Base-by-base conservation (phyloP, 92 coral and sea anemone species). In the Anthopleura xanthogrammica region DNA sequence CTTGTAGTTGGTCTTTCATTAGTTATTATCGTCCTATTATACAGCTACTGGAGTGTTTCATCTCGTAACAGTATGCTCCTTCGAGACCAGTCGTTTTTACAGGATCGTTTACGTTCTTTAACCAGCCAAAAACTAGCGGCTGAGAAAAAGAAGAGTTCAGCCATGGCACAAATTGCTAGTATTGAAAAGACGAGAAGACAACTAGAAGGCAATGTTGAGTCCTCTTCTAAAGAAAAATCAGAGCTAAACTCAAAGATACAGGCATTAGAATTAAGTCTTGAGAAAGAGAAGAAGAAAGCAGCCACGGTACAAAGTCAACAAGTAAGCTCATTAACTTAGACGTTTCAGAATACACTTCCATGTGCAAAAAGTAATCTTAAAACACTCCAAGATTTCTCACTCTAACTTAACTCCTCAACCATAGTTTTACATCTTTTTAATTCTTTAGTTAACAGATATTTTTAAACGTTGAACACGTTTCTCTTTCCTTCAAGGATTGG, bases 31-130 rank as follows among this genome's bases (percentile, higher is more conserved):
- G 89, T 92, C 48, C 81, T 93, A n/a, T 88, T 92, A 66, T 93
- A 93, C 82, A 91, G 98, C 81, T 93, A 93, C 83, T 93, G 98
- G 98, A 93, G 95, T 68, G 93, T 89, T 83, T 91, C 98, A 16
- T 93, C 98, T 79, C 88, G 92, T 76, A 93, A 93, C 82, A 89
- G 86, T 77, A 77, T 82, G 82, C 90, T 93, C 23, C 83, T 93
- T 71, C 79, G 80, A 57, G 98, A 93, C 81, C 93, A 92, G 50
- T 76, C 91, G 48, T 60, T 91, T 60, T 76, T 93, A 42, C 95
- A 92, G 50, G 87, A 92, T 41, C 92, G 92, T 43, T 46, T 93
- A 71, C 91, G 95, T 19, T 79, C 78, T 75, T 75, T 93, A 41
- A 82, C 92, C n/a, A 78, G 82, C 12, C 84, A 86, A 80, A 91